Conservation (phyloP, 1,140 invertebrate genomes). For the Caerostris extrusa region DNA sequence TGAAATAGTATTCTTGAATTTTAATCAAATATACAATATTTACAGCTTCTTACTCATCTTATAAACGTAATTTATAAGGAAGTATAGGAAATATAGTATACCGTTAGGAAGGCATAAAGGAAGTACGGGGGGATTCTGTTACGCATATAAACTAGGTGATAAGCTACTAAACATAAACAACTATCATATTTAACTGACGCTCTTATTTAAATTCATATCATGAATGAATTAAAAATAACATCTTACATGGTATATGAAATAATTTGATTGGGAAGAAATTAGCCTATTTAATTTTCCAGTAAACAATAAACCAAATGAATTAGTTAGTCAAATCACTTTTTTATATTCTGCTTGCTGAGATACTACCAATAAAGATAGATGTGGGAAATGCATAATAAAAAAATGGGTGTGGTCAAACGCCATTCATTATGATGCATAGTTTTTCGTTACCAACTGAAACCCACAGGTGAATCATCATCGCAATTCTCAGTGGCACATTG, state of each 20-base stretch:
- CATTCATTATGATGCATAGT: slow-evolving; percentile 25
- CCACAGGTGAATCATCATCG: slow-evolving; percentile 57
- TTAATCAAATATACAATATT: too few relatives aligned
- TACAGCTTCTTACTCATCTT: too few relatives aligned
- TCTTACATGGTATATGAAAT: background rate
- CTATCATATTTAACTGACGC: too few relatives aligned
- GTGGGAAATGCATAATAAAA: background rate
- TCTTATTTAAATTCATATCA: background rate
- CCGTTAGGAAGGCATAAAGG: too few relatives aligned
- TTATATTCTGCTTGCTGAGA: background rate
- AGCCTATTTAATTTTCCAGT: background rate
- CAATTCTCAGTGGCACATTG: background rate
- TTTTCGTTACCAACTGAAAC: background rate
- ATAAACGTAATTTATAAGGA: too few relatives aligned
- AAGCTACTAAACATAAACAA: too few relatives aligned
- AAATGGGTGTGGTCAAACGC: background rate
- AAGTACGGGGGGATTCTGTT: too few relatives aligned
- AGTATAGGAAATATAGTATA: too few relatives aligned
- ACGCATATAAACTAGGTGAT: too few relatives aligned
- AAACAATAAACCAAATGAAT: background rate
- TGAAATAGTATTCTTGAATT: too few relatives aligned
- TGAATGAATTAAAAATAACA: background rate
- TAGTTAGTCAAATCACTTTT: background rate
- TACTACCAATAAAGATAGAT: background rate
- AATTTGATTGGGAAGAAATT: background rate